These are phyloP conservation scores for Ophioninae sp. DNA, from an alignment of 2,888 invertebrate species.

Conservation along the genomic window DNA sequence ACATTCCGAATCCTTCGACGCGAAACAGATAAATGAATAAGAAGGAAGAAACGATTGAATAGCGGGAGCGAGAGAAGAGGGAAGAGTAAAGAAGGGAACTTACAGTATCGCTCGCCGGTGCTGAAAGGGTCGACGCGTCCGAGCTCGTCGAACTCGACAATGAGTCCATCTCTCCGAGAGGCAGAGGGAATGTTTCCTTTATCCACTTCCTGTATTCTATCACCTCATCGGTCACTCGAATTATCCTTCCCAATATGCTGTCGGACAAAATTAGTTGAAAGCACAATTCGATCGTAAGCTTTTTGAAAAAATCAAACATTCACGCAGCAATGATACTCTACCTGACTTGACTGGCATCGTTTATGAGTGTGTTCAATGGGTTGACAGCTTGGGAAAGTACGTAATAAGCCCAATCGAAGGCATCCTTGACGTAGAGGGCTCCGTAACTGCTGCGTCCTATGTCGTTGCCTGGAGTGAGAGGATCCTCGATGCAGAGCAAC, in stretches of 20 bases:
- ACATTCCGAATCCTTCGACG: slow-evolving; percentile 77
- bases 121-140: slow-evolving; percentile 79
- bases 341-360: slow-evolving; percentile 82
- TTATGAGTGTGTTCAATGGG: slow-evolving; percentile 81
- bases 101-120: slow-evolving; percentile 80
- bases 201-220: slow-evolving; percentile 88
- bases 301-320: not conserved
- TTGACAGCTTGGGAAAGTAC: slow-evolving; percentile 90
- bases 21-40: not conserved
- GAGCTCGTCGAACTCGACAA: slow-evolving; percentile 80
- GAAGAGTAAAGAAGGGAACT: slow-evolving; percentile 34
- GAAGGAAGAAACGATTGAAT: slow-evolving; percentile 11
- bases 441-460: slow-evolving; percentile 99
- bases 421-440: slow-evolving; percentile 93
- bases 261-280: not conserved
- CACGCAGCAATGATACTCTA: slow-evolving; percentile 61
- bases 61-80: slow-evolving; percentile 12
- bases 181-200: slow-evolving; percentile 81
- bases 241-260: slow-evolving; percentile 93
- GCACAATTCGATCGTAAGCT: not conserved
- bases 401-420: slow-evolving; percentile 98
- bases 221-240: slow-evolving; percentile 97
- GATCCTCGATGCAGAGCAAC: slow-evolving; percentile 98
- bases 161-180: slow-evolving; percentile 77
- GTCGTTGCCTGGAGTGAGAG: slow-evolving; percentile 97